Evolutionary conservation across 2,888 invertebrate species (phyloP), one percentile per base, ranked within the genome.

Genomic region (Entomobrya multifasciata): DNA sequence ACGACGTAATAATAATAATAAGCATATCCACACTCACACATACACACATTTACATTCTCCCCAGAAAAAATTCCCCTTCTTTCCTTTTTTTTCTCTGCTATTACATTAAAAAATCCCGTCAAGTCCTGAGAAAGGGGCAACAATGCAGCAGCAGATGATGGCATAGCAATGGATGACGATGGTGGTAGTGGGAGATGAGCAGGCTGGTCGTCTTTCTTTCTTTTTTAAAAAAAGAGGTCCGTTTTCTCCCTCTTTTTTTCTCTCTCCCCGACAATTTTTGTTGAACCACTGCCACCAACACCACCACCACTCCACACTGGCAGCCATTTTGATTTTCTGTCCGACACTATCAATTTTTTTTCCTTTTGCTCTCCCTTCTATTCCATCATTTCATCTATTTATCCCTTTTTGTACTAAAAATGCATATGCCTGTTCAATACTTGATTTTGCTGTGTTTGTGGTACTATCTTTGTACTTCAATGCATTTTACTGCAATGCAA

Each of bases 301-400:
- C 47, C 72, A 72, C 22, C 47, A 72, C 25, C 52, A 8, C 36
- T 8, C 4, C 36, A n/a, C n/a, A n/a, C 36, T 6, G 49, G 72
- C 72, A 72, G 72, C 72, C 72, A 72, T 72, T 72, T 72, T 72
- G 72, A 72, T 72, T 72, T 72, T 72, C 36, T 72, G 72, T 49
- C 49, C 72, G 52, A 72, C 4, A 41, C 22, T 13, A 67, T 20
- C 67, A 13, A 44, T 67, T 36, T 36, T 36, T 36, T 6, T 36
- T 36, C 8, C 8, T 8, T 36, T 36, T 5, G 15, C 27, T 60
- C 57, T 17, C 57, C 57, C 30, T 67, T 67, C n/a, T 44, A 15
- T 17, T 65, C 36, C 25, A n/a, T n/a, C n/a, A n/a, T 30, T 65
- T 65, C 25, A 60, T 60, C 20, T 5, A 60, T 22, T 10, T 25